These are phyloP conservation scores for Formicarius rufipectus DNA, from an alignment of 2,113 vertebrate genomes.

Conservation along the genomic window DNA sequence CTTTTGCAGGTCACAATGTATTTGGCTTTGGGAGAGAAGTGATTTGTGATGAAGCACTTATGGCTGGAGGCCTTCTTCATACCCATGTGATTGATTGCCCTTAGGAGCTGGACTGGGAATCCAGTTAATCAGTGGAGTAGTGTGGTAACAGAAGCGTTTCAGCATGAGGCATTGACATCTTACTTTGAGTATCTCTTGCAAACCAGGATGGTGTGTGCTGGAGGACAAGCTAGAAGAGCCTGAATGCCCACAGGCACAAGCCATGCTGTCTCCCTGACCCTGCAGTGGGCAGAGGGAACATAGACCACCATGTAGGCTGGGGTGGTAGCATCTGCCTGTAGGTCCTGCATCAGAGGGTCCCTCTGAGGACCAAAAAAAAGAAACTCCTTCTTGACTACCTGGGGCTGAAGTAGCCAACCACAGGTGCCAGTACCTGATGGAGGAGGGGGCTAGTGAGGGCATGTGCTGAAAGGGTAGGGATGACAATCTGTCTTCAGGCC, in stretches of 20 bases:
- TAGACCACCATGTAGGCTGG: rapidly evolving
- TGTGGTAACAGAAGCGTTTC: background rate
- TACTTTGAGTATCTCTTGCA: background rate
- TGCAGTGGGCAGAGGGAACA: background rate
- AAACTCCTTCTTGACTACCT: background rate
- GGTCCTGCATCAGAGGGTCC: background rate
- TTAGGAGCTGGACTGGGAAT: background rate
- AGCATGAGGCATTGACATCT: background rate
- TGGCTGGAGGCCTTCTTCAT: background rate
- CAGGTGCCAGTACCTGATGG: background rate
- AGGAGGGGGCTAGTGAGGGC: background rate
- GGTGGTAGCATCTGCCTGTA: background rate
- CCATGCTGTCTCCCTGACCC: rapidly evolving
- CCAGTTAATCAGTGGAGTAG: background rate
- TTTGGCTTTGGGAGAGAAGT: background rate
- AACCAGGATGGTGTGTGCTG: background rate
- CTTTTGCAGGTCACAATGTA: background rate
- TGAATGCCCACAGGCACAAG: background rate
- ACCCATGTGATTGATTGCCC: background rate
- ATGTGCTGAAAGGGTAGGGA: background rate
- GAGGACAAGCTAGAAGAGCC: background rate
- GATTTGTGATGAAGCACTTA: background rate
- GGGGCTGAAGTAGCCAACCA: background rate
- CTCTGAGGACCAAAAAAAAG: background rate
- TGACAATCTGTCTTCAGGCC: background rate